Percentiles rank a stretch among this genome's conserved stretches.
Conservation (phyloP, 2,113 vertebrate genomes). For the Numenius arquata region DNA sequence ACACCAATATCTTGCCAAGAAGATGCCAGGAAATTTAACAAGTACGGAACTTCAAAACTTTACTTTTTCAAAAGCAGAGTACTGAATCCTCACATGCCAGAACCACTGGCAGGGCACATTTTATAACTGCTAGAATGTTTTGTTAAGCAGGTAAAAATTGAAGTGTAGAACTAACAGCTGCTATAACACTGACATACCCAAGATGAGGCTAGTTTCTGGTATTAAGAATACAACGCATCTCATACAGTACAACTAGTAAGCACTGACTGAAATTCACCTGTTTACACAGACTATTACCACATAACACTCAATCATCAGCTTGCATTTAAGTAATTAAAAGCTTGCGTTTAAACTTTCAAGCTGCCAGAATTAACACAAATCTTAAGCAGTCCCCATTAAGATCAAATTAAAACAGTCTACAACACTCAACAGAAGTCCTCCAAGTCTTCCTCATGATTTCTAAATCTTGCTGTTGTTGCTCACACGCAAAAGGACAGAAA, state of each 20-base stretch:
- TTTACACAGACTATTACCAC: not conserved
- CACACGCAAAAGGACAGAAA: not conserved
- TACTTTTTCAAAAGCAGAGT: conserved; percentile 59
- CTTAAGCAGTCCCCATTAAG: not conserved
- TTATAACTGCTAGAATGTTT: not conserved
- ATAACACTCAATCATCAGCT: not conserved
- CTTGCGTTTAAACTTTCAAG: not conserved
- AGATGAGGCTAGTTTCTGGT: not conserved
- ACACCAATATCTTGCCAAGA: conserved; percentile 69
- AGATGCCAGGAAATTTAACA: conserved; percentile 54
- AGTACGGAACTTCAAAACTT: conserved; percentile 60
- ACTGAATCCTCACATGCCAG: not conserved
- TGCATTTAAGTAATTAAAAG: not conserved
- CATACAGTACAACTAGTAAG: not conserved
- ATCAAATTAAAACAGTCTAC: not conserved
- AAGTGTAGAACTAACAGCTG: not conserved
- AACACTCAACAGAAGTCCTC: not conserved
- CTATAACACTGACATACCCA: not conserved
- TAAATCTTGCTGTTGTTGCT: not conserved
- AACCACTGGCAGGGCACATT: not conserved
- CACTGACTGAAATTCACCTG: not conserved
- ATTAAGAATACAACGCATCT: not conserved
- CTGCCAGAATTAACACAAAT: not conserved
- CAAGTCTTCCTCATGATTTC: not conserved
- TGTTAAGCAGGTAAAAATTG: not conserved